phyloP scores from a whole-genome alignment of 2,113 vertebrate species.

The Lethenteron reissneri region DNA sequence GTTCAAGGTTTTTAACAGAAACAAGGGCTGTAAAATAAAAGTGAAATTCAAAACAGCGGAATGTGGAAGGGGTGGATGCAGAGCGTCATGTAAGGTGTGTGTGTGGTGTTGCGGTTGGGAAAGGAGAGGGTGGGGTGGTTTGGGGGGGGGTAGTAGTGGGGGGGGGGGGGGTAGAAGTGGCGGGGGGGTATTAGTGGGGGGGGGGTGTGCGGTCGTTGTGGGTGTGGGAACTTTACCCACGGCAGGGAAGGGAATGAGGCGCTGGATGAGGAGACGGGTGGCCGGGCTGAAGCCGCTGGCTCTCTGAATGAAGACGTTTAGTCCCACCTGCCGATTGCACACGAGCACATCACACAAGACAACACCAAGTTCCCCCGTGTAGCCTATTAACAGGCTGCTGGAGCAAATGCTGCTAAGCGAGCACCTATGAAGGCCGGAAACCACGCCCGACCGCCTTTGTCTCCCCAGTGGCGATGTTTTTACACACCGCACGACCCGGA shows the following conservation, averaged over 20 bases:
- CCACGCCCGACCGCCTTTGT: neutral
- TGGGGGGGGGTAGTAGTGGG: neutral
- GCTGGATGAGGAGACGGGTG: slow-evolving; percentile 53
- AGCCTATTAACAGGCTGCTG: too few relatives aligned
- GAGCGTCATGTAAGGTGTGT: too few relatives aligned
- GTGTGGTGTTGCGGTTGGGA: neutral
- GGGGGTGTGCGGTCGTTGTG: neutral
- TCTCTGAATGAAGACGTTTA: slow-evolving; percentile 60
- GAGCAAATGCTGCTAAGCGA: neutral
- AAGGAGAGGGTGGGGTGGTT: neutral
- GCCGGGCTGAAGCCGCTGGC: slow-evolving; percentile 48
- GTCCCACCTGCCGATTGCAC: slow-evolving; percentile 35
- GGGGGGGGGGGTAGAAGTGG: neutral
- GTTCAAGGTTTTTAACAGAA: too few relatives aligned
- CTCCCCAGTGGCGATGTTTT: neutral
- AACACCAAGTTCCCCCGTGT: too few relatives aligned
- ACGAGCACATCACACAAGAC: too few relatives aligned
- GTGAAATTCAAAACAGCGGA: too few relatives aligned
- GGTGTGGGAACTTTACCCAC: slow-evolving; percentile 36
- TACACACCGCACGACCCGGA: neutral
- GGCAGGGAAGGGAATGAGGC: slow-evolving; percentile 71
- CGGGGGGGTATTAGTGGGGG: neutral
- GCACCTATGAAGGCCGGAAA: neutral
- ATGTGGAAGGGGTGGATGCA: too few relatives aligned
- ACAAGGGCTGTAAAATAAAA: too few relatives aligned